Base-by-base conservation (phyloP, 2,113 vertebrate species). In the Bubalus kerabau region DNA sequence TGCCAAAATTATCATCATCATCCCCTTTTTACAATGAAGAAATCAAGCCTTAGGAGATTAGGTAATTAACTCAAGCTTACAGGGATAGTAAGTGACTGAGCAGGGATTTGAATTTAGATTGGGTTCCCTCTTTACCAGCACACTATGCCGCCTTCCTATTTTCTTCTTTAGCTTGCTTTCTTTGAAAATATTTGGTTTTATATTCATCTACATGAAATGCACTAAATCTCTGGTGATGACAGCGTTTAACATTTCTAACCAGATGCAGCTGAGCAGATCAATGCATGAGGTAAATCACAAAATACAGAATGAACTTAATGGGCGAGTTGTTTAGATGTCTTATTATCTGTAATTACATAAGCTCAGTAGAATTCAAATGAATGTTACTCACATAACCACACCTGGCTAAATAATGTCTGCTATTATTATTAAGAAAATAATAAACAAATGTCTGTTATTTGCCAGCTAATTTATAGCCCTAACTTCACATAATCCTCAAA, bases 321-420 rank as follows among this genome's bases (percentile, higher is more conserved):
- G 43, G 71, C 50, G 30, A 90, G 94, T 90, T 97, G 93, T 76
- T 98, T 95, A 89, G 89, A 82, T 93, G 76, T 94, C 96, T 91
- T 97, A 97, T 97, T 97, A 89, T 83, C 88, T 91, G 26, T 87
- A 93, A 97, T 98, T 95, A 96, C 23, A 96, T 90, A 89, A 87
- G 30, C 94, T 90, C 76, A 76, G 94, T 81, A 87, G 92, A 95
- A 96, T 96, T 91, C 56, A 87, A 64, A 95, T 71, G 92, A 97
- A 76, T 84, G 40, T 48, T 17, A 43, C 64, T 56, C 36, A 82
- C 32, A 26, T 85, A 85, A 57, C 30, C 87, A 90, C 87, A 97
- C 54, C 74, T 96, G 90, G n/a, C 56, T 92, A 81, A 85, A 90
- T 57, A 59, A 74, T 85, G 26, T 59, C 81, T 92, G 17, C 26